phyloP scores from a whole-genome alignment of 2,113 vertebrate genomes.

The Labeo rohita region DNA sequence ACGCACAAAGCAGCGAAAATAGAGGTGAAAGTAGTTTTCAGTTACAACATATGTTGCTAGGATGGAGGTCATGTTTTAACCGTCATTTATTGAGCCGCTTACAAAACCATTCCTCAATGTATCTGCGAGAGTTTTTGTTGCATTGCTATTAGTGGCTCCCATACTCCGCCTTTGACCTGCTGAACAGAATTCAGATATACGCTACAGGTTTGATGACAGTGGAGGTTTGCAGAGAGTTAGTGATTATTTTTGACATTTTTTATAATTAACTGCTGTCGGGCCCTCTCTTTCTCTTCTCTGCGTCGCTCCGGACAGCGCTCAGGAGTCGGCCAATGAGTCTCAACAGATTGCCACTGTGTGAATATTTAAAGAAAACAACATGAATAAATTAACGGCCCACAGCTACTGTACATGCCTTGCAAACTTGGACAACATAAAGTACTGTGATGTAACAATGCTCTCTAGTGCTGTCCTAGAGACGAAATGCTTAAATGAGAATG shows the following conservation, averaged over 20 bases:
- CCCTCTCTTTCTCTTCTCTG: slow-evolving; percentile 49
- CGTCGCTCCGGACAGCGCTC: slow-evolving; percentile 50
- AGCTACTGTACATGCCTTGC: slow-evolving; percentile 54
- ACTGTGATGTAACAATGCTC: slow-evolving; percentile 51
- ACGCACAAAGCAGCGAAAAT: slow-evolving; percentile 51
- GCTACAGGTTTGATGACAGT: slow-evolving; percentile 24
- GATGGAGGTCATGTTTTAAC: slow-evolving; percentile 52
- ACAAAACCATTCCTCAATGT: slow-evolving; percentile 37
- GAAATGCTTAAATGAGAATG: slow-evolving; percentile 6
- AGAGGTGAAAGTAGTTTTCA: slow-evolving; percentile 57
- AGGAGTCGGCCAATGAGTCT: slow-evolving; percentile 55
- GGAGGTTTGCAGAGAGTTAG: slow-evolving; percentile 22
- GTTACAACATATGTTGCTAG: slow-evolving; percentile 35
- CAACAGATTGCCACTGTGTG: slow-evolving; percentile 61
- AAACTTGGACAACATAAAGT: slow-evolving; percentile 50
- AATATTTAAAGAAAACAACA: slow-evolving; percentile 68
- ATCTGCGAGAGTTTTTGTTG: slow-evolving; percentile 22
- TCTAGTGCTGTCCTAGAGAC: background rate
- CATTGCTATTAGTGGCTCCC: slow-evolving; percentile 8
- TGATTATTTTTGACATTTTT: slow-evolving; percentile 60
- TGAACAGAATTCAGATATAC: background rate
- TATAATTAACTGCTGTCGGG: slow-evolving; percentile 59
- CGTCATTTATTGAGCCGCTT: slow-evolving; percentile 34
- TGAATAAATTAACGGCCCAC: slow-evolving; percentile 66
- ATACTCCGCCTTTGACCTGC: slow-evolving; percentile 3